Evolutionary conservation across 2,113 vertebrate genomes (phyloP).

Genomic region (Pandion haliaetus): DNA sequence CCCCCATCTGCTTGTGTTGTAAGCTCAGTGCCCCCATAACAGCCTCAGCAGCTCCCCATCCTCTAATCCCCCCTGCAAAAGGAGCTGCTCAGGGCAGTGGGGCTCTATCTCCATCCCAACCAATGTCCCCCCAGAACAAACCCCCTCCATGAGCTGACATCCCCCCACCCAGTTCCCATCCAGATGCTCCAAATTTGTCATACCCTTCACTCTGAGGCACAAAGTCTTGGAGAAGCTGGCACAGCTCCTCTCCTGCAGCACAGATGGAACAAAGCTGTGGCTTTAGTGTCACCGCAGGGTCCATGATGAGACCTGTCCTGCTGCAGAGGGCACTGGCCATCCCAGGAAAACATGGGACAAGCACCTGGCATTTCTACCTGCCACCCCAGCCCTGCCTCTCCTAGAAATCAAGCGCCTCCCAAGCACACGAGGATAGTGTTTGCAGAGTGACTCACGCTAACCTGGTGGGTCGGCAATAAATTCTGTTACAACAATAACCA

Average conservation of each 20-base stretch:
- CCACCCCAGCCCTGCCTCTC: background rate
- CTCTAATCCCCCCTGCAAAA: background rate
- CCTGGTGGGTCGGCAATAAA: background rate
- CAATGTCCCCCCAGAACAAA: rapidly evolving
- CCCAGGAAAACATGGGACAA: background rate
- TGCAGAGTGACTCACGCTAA: background rate
- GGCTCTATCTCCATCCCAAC: background rate
- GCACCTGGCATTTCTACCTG: background rate
- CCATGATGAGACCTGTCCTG: background rate
- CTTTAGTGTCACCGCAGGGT: background rate
- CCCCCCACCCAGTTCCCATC: background rate
- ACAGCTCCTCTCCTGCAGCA: background rate
- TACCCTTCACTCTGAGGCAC: background rate
- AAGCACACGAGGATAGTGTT: background rate
- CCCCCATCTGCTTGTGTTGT: background rate
- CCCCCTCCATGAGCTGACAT: rapidly evolving
- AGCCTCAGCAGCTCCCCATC: background rate
- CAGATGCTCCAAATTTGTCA: background rate
- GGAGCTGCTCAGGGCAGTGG: background rate
- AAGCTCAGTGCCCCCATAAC: background rate
- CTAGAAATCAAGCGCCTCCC: background rate
- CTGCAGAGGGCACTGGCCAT: background rate
- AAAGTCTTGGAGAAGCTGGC: background rate
- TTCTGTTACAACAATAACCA: background rate
- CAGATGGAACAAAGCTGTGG: background rate